Evolutionary conservation across 2,797 vertebrate genomes (phyloP).

Genomic region (Anguilla marmorata): DNA sequence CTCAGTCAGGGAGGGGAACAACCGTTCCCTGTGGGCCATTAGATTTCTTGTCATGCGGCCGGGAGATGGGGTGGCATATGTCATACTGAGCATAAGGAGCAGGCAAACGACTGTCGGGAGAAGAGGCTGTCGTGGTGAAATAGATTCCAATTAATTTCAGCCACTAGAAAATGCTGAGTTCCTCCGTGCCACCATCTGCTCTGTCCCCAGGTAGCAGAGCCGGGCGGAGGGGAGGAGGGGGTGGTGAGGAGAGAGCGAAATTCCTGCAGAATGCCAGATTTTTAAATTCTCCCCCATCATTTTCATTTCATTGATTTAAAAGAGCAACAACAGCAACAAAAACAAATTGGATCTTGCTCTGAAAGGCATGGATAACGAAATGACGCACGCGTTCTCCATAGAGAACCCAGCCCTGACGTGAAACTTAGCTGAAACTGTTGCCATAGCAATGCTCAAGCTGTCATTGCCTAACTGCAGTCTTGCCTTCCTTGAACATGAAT

Average conservation of each 20-base stretch:
- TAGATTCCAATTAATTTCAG: constrained; percentile 63
- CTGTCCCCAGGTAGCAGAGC: constrained; percentile 41
- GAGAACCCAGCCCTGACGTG: neutral
- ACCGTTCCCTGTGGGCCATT: constrained; percentile 50
- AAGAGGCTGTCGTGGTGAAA: constrained; percentile 54
- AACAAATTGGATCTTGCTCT: neutral
- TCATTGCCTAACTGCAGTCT: neutral
- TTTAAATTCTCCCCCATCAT: neutral
- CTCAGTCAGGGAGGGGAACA: constrained; percentile 18
- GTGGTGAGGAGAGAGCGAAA: neutral
- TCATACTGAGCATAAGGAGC: constrained; percentile 56
- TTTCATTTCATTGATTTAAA: neutral
- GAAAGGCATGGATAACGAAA: neutral
- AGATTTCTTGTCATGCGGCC: constrained; percentile 62
- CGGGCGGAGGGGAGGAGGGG: neutral
- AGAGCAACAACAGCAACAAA: neutral
- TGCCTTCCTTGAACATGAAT: neutral
- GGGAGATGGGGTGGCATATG: constrained; percentile 60
- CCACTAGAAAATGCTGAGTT: constrained; percentile 62
- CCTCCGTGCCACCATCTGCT: constrained; percentile 61
- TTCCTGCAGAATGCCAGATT: constrained; percentile 7
- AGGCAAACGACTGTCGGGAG: constrained; percentile 59
- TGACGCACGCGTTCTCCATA: neutral
- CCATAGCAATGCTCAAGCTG: neutral
- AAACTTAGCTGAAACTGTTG: neutral